Evolutionary conservation across 2,888 invertebrate species (phyloP).

Genomic region (Biston stratarius): DNA sequence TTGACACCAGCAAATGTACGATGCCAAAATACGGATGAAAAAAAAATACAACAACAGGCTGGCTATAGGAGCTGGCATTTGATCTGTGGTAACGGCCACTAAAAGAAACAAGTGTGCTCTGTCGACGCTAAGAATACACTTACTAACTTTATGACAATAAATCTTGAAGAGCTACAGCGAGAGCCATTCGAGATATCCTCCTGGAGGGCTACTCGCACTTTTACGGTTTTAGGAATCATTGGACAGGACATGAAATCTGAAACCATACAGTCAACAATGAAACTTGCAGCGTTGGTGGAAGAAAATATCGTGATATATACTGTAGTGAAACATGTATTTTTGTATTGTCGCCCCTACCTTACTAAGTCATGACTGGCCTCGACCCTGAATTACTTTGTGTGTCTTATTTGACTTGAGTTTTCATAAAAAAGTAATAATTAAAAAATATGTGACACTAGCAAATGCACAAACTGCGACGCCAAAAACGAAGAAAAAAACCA

Average conservation of each 20-base stretch:
- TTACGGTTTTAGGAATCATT: slow-evolving; percentile 39
- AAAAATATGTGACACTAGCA: no score
- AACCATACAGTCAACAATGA: background rate
- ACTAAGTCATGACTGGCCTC: no score
- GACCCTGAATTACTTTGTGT: no score
- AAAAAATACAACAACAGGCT: background rate
- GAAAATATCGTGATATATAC: no score
- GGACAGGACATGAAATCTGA: background rate
- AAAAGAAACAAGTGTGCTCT: slow-evolving; percentile 41
- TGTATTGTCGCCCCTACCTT: no score
- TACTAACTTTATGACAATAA: slow-evolving; percentile 45
- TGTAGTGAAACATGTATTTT: no score
- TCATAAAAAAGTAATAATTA: no score
- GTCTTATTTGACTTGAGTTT: no score
- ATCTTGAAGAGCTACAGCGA: slow-evolving; percentile 42
- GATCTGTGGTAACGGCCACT: slow-evolving; percentile 20
- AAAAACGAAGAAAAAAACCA: no score
- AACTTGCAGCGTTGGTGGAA: no score
- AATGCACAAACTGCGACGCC: no score
- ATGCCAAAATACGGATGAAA: background rate
- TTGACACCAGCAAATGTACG: no score
- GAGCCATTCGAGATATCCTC: slow-evolving; percentile 41
- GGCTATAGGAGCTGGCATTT: background rate
- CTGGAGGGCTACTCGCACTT: slow-evolving; percentile 35
- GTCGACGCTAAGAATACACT: slow-evolving; percentile 30